Base-by-base conservation (phyloP, 2,113 vertebrate species). In the Syngnathus scovelli region DNA sequence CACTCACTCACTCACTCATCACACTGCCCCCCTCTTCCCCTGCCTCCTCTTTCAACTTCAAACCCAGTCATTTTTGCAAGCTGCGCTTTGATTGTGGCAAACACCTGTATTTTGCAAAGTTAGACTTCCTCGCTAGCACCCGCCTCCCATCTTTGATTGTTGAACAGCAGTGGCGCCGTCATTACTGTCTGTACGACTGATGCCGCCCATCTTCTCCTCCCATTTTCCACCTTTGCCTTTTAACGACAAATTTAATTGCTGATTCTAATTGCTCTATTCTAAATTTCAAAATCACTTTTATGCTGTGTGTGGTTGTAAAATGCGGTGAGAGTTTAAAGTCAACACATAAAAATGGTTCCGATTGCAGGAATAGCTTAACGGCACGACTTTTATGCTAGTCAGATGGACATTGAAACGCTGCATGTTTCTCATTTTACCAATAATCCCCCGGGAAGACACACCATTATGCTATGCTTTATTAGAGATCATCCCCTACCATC, bases 91-190 rank as follows among this genome's bases (percentile, higher is more conserved):
- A 91, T 91, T 91, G 86, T 77, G 85, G 66, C 82, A 81, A 89
- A 91, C 90, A 91, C 90, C 90, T 91, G 89, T 91, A 90, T 89
- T 91, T 89, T 91, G 85, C 82, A 21, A 84, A 81, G 76, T 88
- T 86, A 89, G 85, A 91, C 90, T 91, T 90, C 89, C 89, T 90
- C 27, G 69, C 69, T 75, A 88, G 85, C 81, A 74, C 85, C 87
- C 89, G 83, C 90, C 90, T 80, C 88, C 85, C 76, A 91, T 90
- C 90, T 91, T 91, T 91, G 90, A 91, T 91, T 88, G 88, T 89
- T 90, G 88, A 89, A 91, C 86, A 86, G 85, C 85, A 77, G 85
- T 89, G 87, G 89, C 88, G 89, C 89, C 90, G 84, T 84, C 78
- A 86, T 89, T 85, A 88, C 6, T 82, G 90, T 89, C 90, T 90